Evolutionary conservation across 2,113 vertebrate species (phyloP).

Genomic region (Pseudorasbora parva): DNA sequence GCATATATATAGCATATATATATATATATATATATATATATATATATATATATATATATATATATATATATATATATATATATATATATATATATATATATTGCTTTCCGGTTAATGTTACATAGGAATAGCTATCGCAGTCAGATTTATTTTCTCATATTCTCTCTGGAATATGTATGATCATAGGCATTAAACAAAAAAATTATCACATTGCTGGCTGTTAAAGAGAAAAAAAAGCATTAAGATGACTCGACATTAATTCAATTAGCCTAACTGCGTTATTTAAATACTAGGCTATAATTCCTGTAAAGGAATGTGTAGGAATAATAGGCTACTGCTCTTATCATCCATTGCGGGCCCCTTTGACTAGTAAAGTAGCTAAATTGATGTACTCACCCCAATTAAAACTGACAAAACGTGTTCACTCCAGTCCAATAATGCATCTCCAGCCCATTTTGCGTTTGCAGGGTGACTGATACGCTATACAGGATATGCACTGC

Average conservation of each 20-base stretch:
- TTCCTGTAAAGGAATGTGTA: background rate
- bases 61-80: background rate
- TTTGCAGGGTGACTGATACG: background rate
- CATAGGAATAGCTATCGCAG: background rate
- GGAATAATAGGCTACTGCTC: background rate
- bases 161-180: background rate
- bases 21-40: background rate
- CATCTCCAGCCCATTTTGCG: constrained; percentile 15
- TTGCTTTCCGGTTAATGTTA: background rate
- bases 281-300: background rate
- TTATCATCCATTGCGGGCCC: background rate
- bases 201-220: background rate
- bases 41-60: background rate
- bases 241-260: background rate
- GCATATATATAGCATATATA: too few relatives aligned
- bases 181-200: background rate
- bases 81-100: background rate
- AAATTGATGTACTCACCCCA: constrained; percentile 21
- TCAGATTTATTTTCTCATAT: background rate
- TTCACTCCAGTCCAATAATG: constrained; percentile 17
- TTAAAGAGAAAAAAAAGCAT: background rate
- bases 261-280: background rate
- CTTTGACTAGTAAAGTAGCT: background rate
- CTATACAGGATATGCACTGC: background rate
- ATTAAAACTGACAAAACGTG: background rate